Conservation (phyloP, 2,113 vertebrate species). For the Ciconia boyciana region DNA sequence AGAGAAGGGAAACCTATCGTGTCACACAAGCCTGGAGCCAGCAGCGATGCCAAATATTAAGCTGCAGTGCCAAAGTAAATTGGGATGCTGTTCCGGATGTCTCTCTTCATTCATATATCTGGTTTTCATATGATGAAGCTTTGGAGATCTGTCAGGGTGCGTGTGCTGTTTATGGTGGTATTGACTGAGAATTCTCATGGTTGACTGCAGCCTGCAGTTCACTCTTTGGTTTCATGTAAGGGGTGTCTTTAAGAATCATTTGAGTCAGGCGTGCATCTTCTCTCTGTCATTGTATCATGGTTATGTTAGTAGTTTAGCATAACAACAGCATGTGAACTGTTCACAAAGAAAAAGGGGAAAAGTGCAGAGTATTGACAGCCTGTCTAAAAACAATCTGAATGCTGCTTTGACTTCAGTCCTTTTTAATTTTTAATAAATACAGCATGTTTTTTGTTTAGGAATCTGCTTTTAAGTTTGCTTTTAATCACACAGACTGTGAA, state of each 20-base stretch:
- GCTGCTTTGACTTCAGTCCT: neutral
- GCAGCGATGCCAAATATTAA: neutral
- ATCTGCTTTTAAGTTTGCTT: neutral
- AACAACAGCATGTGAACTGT: neutral
- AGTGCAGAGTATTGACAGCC: neutral
- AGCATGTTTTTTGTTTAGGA: neutral
- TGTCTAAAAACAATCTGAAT: neutral
- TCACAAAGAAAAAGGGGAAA: neutral
- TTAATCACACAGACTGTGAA: neutral
- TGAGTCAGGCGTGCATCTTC: neutral
- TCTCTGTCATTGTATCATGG: neutral
- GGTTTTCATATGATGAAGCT: neutral
- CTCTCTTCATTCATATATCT: neutral
- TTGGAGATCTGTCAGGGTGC: neutral
- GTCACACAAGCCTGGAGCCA: neutral
- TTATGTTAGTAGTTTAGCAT: neutral
- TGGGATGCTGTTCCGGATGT: neutral
- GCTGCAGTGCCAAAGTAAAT: neutral
- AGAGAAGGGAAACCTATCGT: neutral
- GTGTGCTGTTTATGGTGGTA: neutral
- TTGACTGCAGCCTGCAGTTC: neutral
- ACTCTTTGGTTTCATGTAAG: neutral
- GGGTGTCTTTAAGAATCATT: neutral
- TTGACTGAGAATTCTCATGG: neutral
- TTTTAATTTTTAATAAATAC: neutral